Evolutionary conservation across 2,888 invertebrate species (phyloP).

Genomic region (Lochmaea capreae): DNA sequence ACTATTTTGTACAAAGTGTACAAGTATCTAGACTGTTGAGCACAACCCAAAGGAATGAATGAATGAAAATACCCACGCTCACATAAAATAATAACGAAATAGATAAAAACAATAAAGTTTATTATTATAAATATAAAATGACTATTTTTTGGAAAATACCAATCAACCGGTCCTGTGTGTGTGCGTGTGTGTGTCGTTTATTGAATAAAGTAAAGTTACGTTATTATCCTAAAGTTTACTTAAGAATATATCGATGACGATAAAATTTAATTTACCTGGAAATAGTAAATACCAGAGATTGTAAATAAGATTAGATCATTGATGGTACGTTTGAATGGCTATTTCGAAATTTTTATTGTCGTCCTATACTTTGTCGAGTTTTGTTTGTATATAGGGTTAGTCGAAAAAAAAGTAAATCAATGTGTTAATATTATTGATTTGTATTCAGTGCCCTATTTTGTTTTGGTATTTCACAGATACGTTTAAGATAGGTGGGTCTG

Average conservation of each 20-base stretch:
- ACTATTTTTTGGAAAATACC: too few species aligned
- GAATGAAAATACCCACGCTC: too few species aligned
- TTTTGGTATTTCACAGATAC: too few species aligned
- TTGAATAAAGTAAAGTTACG: conserved; percentile 6
- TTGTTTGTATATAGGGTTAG: not conserved
- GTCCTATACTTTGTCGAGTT: not conserved
- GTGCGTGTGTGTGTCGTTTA: not conserved
- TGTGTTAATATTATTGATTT: too few species aligned
- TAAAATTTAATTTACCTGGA: conserved; percentile 8
- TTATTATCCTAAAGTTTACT: conserved; percentile 2
- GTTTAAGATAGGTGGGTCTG: too few species aligned
- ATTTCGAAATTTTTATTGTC: conserved; percentile 3
- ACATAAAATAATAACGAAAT: too few species aligned
- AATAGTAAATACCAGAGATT: conserved; percentile 11
- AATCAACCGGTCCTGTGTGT: not conserved
- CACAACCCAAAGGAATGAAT: too few species aligned
- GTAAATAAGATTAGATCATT: conserved; percentile 16
- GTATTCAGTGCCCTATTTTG: too few species aligned
- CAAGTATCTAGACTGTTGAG: too few species aligned
- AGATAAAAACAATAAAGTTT: too few species aligned
- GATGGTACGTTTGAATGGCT: not conserved
- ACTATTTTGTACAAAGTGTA: too few species aligned
- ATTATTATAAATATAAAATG: too few species aligned
- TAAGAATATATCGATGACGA: conserved; percentile 11
- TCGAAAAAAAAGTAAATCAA: not conserved